These are phyloP conservation scores for Hippocampus guttulatus DNA, from an alignment of 2,113 vertebrate species.

Conservation along the genomic window DNA sequence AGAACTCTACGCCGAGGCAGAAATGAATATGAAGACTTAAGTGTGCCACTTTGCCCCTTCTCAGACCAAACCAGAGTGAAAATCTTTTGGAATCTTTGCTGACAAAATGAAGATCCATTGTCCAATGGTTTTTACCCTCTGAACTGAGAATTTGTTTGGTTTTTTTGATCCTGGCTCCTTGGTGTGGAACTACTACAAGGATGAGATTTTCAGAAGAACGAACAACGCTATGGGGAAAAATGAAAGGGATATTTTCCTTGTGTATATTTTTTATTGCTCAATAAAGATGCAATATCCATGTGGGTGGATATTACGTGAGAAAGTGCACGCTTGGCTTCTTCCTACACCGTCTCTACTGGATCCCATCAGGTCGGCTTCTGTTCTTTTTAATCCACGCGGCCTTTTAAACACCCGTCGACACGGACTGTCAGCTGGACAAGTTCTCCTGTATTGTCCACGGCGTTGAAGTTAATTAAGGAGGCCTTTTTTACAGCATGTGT, in stretches of 20 bases:
- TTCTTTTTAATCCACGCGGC: neutral
- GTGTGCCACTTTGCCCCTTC: slow-evolving; percentile 57
- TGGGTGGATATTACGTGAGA: slow-evolving; percentile 76
- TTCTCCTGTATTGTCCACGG: neutral
- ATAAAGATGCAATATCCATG: slow-evolving; percentile 86
- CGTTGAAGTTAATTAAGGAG: slow-evolving; percentile 2
- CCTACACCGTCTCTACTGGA: neutral
- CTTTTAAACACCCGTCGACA: neutral
- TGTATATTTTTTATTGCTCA: slow-evolving; percentile 96
- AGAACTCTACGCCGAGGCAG: slow-evolving; percentile 88
- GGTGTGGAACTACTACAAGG: slow-evolving; percentile 66
- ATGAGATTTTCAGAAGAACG: slow-evolving; percentile 71
- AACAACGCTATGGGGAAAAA: slow-evolving; percentile 66
- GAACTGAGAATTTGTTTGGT: slow-evolving; percentile 72
- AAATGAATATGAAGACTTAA: slow-evolving; percentile 62
- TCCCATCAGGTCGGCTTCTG: neutral
- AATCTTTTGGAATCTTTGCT: slow-evolving; percentile 46
- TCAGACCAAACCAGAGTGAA: slow-evolving; percentile 50
- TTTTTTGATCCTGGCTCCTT: slow-evolving; percentile 75
- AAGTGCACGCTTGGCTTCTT: slow-evolving; percentile 64
- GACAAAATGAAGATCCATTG: slow-evolving; percentile 63
- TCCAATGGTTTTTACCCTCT: slow-evolving; percentile 70
- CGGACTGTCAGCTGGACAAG: neutral
- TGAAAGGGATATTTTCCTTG: slow-evolving; percentile 82
- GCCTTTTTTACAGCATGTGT: neutral